phyloP scores from a whole-genome alignment of 2,113 vertebrate genomes.

The Cettia cetti region DNA sequence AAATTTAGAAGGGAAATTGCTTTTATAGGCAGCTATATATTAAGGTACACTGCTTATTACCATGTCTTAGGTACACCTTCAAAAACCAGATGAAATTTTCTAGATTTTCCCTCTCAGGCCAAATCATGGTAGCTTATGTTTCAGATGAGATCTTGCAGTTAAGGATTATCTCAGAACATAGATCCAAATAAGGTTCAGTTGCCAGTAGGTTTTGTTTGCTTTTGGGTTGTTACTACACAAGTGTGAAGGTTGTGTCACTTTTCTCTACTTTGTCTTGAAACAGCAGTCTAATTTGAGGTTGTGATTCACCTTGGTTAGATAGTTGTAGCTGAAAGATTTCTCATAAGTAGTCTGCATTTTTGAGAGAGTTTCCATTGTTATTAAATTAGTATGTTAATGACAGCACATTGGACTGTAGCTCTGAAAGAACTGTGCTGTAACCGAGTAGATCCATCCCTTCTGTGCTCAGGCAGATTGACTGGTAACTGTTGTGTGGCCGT shows the following conservation, averaged over 20 bases:
- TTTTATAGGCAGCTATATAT: neutral
- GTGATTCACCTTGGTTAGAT: neutral
- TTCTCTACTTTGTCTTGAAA: neutral
- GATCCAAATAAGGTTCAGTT: neutral
- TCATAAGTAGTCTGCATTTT: neutral
- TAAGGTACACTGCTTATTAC: neutral
- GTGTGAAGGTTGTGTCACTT: neutral
- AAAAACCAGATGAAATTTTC: neutral
- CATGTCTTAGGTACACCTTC: neutral
- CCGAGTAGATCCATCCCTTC: neutral
- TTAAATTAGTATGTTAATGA: neutral
- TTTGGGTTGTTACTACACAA: neutral
- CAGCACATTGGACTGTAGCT: neutral
- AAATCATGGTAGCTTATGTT: neutral
- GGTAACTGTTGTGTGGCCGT: neutral
- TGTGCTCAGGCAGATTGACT: neutral
- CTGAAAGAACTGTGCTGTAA: neutral
- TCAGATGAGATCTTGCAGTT: neutral
- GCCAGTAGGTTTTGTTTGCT: neutral
- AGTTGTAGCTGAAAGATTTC: neutral
- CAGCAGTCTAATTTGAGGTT: neutral
- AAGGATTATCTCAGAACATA: neutral
- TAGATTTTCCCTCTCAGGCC: neutral
- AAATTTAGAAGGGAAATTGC: neutral
- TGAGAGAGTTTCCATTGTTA: neutral